phyloP scores from a whole-genome alignment of 2,888 invertebrate species.

The Ferdinandea cuprea region DNA sequence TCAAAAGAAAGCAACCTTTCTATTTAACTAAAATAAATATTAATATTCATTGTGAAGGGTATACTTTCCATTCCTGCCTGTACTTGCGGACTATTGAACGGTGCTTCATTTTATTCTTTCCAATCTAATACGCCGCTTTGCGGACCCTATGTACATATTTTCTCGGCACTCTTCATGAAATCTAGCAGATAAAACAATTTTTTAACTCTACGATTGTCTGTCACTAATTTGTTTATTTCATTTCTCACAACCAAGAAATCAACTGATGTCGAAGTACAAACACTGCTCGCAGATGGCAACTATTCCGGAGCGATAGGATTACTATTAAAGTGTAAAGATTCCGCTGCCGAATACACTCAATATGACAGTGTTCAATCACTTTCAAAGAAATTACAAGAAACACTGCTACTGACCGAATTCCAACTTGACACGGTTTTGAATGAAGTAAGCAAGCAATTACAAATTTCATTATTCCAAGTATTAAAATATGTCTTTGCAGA shows the following conservation, averaged over 20 bases:
- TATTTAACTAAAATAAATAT: no score
- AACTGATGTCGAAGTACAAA: constrained; percentile 92
- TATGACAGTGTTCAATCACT: constrained; percentile 96
- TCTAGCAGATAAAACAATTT: no score
- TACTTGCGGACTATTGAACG: no score
- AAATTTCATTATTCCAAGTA: no score
- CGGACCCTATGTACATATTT: no score
- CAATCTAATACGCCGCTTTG: no score
- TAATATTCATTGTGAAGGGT: no score
- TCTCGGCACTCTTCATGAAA: no score
- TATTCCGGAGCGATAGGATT: constrained; percentile 96
- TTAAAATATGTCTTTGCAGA: constrained; percentile 71
- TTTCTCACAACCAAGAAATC: constrained; percentile 84
- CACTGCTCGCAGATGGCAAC: constrained; percentile 91
- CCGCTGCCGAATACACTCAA: constrained; percentile 92
- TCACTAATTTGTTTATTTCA: background rate
- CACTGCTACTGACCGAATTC: constrained; percentile 94
- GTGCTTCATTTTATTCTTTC: no score
- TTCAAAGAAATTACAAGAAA: constrained; percentile 93
- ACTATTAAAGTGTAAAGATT: constrained; percentile 93
- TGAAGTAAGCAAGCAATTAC: constrained; percentile 86
- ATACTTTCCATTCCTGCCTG: no score
- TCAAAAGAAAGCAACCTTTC: no score
- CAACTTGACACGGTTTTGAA: constrained; percentile 94
- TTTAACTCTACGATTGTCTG: background rate